Evolutionary conservation across 2,888 invertebrate genomes (phyloP).

Genomic region (Julus scanicus): DNA sequence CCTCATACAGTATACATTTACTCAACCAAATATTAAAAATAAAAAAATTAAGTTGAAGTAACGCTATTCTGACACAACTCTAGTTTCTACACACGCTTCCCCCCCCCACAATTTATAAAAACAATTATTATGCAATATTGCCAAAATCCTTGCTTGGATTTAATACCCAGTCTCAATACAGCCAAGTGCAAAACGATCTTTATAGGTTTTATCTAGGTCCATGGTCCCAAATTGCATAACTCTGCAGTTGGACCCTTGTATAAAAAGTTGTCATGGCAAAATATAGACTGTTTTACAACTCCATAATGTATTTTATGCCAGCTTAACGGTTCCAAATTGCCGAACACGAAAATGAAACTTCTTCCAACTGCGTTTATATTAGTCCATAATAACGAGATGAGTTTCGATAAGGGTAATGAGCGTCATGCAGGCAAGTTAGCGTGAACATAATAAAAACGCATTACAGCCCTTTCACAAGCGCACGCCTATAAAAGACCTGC

Average conservation of each 20-base stretch:
- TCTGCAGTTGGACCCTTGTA: neutral
- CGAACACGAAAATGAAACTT: neutral
- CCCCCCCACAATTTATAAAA: too few relatives aligned
- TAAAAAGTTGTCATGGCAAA: neutral
- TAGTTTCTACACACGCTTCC: too few relatives aligned
- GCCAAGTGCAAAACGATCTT: too few relatives aligned
- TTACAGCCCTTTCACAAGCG: neutral
- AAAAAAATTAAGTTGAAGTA: too few relatives aligned
- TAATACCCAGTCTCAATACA: too few relatives aligned
- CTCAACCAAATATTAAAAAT: too few relatives aligned
- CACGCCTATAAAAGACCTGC: neutral
- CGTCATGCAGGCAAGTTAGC: neutral
- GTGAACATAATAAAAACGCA: neutral
- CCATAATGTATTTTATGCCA: neutral
- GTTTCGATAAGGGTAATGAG: slow-evolving; percentile 10
- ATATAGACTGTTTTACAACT: neutral
- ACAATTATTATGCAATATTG: too few relatives aligned
- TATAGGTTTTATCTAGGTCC: too few relatives aligned
- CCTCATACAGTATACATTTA: too few relatives aligned
- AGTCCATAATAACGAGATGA: neutral
- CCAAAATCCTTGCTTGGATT: too few relatives aligned
- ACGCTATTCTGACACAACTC: too few relatives aligned
- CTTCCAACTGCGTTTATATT: neutral
- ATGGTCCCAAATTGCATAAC: too few relatives aligned
- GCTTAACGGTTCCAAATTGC: neutral